phyloP scores from a whole-genome alignment of 2,113 vertebrate genomes.

The Cercocebus atys region DNA sequence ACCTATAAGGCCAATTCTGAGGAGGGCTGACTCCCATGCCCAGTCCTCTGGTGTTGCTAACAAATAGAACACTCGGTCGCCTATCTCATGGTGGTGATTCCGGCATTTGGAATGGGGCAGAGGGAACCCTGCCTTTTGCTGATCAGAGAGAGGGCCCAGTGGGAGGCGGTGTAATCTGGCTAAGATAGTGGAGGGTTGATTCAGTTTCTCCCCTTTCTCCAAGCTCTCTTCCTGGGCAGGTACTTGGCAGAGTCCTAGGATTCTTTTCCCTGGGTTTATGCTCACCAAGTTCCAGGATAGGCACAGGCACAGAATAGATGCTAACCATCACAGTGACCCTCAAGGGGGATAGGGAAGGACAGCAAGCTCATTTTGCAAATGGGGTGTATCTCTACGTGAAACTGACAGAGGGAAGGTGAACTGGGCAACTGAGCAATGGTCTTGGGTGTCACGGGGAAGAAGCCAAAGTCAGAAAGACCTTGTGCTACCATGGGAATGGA shows the following conservation, averaged over 20 bases:
- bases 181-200: not conserved
- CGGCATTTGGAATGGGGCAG: not conserved
- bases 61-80: not conserved
- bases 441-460: not conserved
- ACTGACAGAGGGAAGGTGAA: not conserved
- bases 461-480: not conserved
- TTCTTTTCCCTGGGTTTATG: not conserved
- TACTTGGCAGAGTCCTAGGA: not conserved
- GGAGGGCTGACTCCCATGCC: not conserved
- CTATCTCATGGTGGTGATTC: not conserved
- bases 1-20: not conserved
- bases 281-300: not conserved
- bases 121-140: not conserved
- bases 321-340: not conserved
- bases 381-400: not conserved
- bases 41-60: not conserved
- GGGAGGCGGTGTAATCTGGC: not conserved
- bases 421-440: not conserved
- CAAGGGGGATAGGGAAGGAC: not conserved
- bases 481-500: rapidly evolving
- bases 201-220: not conserved
- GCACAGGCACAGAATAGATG: not conserved
- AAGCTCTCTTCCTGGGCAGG: not conserved
- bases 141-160: not conserved
- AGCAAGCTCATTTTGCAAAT: not conserved